These are phyloP conservation scores for Rattus rattus DNA, from an alignment of 2,113 vertebrate species.

Conservation along the genomic window DNA sequence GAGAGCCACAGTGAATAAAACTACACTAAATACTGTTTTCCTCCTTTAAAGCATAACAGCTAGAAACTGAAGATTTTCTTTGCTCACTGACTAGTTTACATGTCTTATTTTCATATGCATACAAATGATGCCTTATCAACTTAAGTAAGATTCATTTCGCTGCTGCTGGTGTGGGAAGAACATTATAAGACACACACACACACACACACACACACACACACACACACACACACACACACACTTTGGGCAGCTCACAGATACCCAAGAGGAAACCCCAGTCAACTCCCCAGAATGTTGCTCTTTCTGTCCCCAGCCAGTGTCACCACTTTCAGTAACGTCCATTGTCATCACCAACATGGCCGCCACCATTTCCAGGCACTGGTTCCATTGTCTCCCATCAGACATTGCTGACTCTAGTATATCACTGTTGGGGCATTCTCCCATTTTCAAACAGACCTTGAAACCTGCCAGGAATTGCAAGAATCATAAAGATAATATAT, in stretches of 20 bases:
- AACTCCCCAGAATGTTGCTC: background rate
- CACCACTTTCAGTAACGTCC: background rate
- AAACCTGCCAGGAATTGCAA: background rate
- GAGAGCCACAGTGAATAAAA: background rate
- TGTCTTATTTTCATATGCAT: background rate
- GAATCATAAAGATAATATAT: background rate
- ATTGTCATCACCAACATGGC: background rate
- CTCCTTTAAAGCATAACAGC: background rate
- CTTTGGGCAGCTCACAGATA: background rate
- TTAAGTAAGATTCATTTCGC: background rate
- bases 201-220: background rate
- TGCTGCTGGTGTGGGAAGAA: background rate
- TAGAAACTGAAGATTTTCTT: background rate
- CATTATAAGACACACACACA: background rate
- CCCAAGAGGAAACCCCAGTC: background rate
- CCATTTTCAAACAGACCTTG: background rate
- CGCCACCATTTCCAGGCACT: background rate
- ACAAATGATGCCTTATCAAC: background rate
- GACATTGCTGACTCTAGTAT: background rate
- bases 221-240: background rate
- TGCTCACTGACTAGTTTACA: too few species aligned
- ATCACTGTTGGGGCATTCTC: background rate
- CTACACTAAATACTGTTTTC: background rate
- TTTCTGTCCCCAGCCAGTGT: background rate
- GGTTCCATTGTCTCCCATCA: background rate